Conservation (phyloP, 2,113 vertebrate species). For the Geococcyx californianus region DNA sequence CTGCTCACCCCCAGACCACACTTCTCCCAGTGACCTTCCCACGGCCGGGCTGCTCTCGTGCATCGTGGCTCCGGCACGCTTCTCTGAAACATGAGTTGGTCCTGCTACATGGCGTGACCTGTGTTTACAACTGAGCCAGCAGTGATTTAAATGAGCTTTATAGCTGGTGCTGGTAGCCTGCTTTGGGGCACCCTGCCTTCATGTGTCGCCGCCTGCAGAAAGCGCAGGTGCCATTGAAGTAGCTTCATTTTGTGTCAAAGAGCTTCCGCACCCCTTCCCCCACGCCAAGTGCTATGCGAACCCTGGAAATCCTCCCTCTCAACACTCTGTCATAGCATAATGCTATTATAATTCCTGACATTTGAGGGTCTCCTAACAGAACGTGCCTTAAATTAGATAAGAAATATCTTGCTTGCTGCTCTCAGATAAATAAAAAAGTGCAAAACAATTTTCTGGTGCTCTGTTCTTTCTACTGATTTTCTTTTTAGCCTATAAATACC, state of each 20-base stretch:
- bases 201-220: neutral
- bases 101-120: neutral
- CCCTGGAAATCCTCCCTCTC: constrained; percentile 5
- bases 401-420: neutral
- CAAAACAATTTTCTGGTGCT: neutral
- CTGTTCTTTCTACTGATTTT: neutral
- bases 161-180: neutral
- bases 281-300: neutral
- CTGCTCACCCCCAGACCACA: neutral
- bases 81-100: neutral
- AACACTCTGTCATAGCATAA: neutral
- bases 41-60: accelerated
- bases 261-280: neutral
- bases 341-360: constrained; percentile 8
- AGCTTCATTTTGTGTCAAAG: neutral
- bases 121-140: neutral
- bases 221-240: neutral
- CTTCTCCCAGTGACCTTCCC: neutral
- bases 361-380: constrained; percentile 10
- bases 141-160: neutral
- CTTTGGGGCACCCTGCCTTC: neutral
- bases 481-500: neutral
- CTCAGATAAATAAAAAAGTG: neutral
- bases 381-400: neutral
- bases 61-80: accelerated